phyloP scores from a whole-genome alignment of 2,113 vertebrate genomes.

The Sitta europaea region DNA sequence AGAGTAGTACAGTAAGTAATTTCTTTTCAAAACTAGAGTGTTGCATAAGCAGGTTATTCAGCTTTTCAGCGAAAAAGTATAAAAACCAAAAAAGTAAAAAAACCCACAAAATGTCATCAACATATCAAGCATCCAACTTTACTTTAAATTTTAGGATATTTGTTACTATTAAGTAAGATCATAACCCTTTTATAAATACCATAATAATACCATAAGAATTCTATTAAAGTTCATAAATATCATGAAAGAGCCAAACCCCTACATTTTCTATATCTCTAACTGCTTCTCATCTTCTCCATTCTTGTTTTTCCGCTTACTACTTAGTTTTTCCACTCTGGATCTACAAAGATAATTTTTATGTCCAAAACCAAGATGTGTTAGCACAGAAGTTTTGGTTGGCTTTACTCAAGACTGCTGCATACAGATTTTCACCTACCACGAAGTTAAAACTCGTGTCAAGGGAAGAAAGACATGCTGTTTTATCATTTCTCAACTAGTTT shows the following conservation, averaged over 20 bases:
- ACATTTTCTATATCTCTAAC: background rate
- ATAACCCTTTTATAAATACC: background rate
- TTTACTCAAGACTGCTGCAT: background rate
- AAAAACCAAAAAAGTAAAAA: background rate
- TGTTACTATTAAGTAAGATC: background rate
- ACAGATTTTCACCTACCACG: background rate
- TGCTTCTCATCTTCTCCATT: background rate
- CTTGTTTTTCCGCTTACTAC: background rate
- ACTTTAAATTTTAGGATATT: background rate
- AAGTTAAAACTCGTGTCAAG: background rate
- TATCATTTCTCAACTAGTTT: background rate
- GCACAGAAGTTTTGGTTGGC: background rate
- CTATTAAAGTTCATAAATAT: background rate
- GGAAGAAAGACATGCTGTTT: background rate
- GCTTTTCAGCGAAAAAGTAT: background rate
- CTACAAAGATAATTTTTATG: background rate
- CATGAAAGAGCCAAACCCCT: background rate
- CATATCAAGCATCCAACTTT: background rate
- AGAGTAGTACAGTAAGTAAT: background rate
- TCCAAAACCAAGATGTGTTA: background rate
- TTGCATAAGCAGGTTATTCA: background rate
- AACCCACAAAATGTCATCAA: fast-evolving
- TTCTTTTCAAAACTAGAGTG: background rate
- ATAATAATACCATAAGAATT: background rate
- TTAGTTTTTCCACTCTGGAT: background rate